Percentiles rank a stretch among this genome's conserved stretches.
These are phyloP conservation scores for Polydrusus cervinus DNA, from an alignment of 2,888 invertebrate species.

Conservation along the genomic window DNA sequence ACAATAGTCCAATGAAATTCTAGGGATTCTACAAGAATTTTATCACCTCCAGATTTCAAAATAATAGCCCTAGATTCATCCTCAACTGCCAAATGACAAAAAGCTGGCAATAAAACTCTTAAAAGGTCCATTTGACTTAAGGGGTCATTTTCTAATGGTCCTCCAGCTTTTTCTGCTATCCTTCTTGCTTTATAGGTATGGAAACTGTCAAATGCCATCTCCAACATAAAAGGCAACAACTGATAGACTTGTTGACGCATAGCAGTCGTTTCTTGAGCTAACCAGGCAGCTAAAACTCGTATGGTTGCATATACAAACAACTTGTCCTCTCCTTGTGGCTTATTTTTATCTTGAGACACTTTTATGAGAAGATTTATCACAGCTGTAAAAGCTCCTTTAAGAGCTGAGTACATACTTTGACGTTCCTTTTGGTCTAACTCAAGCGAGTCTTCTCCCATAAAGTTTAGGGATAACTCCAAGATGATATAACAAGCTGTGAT, in stretches of 20 bases:
- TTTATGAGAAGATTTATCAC: constrained; percentile 83
- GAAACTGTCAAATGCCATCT: constrained; percentile 87
- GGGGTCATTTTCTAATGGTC: constrained; percentile 68
- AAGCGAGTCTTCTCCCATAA: constrained; percentile 86
- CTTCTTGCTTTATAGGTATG: constrained; percentile 81
- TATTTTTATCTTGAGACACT: constrained; percentile 83
- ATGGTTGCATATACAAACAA: constrained; percentile 89
- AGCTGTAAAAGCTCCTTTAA: constrained; percentile 91
- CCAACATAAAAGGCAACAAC: constrained; percentile 86
- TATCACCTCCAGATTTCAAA: constrained; percentile 85
- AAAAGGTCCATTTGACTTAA: constrained; percentile 78
- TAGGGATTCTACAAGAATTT: constrained; percentile 85
- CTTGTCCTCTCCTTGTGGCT: constrained; percentile 82
- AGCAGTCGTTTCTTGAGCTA: constrained; percentile 92
- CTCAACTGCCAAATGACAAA: constrained; percentile 94
- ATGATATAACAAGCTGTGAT: constrained; percentile 89
- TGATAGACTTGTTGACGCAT: constrained; percentile 89
- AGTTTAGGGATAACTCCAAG: constrained; percentile 85
- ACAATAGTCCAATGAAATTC: constrained; percentile 91
- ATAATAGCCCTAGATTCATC: constrained; percentile 89
- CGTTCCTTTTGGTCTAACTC: constrained; percentile 93
- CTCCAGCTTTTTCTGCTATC: constrained; percentile 78
- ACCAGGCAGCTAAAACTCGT: constrained; percentile 89
- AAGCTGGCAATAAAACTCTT: constrained; percentile 88
- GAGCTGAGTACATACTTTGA: constrained; percentile 90